phyloP scores from a whole-genome alignment of 2,888 invertebrate species.

The Mesorhabditis belari region DNA sequence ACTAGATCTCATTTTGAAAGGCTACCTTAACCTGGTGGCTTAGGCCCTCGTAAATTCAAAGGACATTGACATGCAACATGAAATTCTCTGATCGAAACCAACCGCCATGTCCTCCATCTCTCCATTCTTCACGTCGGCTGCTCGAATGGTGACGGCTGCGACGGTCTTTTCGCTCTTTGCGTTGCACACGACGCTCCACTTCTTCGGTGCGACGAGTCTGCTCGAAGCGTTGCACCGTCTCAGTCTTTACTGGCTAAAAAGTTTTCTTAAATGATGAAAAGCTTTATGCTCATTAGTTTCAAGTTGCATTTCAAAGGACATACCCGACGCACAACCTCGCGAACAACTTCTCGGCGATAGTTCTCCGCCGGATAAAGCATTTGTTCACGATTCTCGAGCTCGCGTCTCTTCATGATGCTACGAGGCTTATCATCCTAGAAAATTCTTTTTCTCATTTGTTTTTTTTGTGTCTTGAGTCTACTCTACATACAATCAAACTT shows the following conservation, averaged over 20 bases:
- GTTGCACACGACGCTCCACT: constrained; percentile 50
- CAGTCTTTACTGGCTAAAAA: constrained; percentile 46
- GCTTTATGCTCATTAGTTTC: neutral
- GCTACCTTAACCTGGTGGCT: too few species aligned
- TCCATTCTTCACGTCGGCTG: constrained; percentile 16
- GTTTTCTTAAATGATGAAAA: neutral
- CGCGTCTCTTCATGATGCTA: constrained; percentile 45
- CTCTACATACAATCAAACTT: too few species aligned
- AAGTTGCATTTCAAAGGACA: neutral
- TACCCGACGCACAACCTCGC: constrained; percentile 1
- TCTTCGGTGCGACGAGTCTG: constrained; percentile 53
- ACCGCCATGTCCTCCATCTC: neutral
- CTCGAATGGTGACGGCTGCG: constrained; percentile 32
- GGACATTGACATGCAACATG: neutral
- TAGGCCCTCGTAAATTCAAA: too few species aligned
- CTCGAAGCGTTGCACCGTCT: constrained; percentile 52
- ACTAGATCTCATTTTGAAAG: too few species aligned
- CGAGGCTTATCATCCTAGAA: constrained; percentile 44
- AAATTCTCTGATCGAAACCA: neutral
- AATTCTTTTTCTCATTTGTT: neutral
- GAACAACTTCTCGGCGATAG: neutral
- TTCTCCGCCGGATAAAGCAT: constrained; percentile 27
- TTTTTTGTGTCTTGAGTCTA: too few species aligned
- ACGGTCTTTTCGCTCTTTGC: constrained; percentile 24
- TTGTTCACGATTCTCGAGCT: constrained; percentile 39